Evolutionary conservation across 2,888 invertebrate species (phyloP).

Genomic region (Oligia latruncula): DNA sequence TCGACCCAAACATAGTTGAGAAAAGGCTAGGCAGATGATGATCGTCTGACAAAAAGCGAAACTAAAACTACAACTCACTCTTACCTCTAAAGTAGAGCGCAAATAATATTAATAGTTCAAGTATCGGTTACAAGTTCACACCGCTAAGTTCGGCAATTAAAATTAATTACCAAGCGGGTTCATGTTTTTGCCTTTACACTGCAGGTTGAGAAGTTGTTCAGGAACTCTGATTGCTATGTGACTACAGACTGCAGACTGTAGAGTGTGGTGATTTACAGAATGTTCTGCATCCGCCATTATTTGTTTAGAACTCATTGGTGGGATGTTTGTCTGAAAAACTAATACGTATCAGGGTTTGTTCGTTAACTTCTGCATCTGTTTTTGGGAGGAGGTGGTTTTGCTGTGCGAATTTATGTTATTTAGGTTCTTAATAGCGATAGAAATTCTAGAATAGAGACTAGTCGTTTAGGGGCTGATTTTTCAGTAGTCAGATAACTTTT

Average conservation of each 20-base stretch:
- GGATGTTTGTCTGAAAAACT: conserved; percentile 38
- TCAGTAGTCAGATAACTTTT: background rate
- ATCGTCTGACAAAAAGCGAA: background rate
- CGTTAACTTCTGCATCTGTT: background rate
- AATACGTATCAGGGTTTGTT: conserved; percentile 16
- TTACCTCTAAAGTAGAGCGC: conserved; percentile 11
- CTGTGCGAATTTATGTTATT: background rate
- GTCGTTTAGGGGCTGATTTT: background rate
- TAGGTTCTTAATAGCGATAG: background rate
- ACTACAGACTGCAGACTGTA: conserved; percentile 22
- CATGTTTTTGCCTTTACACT: conserved; percentile 72
- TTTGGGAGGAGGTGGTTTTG: background rate
- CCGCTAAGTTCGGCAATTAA: conserved; percentile 79
- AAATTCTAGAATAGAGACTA: background rate
- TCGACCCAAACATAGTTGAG: too few species aligned
- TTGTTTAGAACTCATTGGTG: conserved; percentile 47
- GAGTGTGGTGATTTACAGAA: conserved; percentile 56
- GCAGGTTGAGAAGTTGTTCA: conserved; percentile 53
- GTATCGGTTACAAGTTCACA: conserved; percentile 50
- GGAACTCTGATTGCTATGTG: conserved; percentile 55
- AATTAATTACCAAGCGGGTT: conserved; percentile 78
- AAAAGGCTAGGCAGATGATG: too few species aligned
- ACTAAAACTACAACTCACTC: background rate
- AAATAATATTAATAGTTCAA: conserved; percentile 37
- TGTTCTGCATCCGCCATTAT: conserved; percentile 37